Conservation (phyloP, 2,888 invertebrate species). For the Noctua janthe region DNA sequence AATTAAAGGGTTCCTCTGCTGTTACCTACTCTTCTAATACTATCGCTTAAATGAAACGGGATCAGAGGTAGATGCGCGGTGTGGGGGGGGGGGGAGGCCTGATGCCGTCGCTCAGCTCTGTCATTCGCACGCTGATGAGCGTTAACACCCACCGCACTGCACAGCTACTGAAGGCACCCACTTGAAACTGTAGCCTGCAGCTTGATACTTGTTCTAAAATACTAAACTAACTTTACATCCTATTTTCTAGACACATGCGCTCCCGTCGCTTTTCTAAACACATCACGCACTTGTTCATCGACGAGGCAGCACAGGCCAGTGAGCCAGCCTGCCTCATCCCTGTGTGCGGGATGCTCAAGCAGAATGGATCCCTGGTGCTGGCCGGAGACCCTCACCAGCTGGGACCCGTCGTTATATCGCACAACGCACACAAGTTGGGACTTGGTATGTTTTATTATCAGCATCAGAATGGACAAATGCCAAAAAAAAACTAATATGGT, state of each 20-base stretch:
- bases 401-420: slow-evolving; percentile 94
- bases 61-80: not conserved
- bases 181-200: not conserved
- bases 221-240: not conserved
- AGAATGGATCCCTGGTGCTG: slow-evolving; percentile 90
- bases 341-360: slow-evolving; percentile 89
- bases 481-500: not conserved
- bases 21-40: not conserved
- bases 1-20: too few species aligned
- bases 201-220: not conserved
- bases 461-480: not conserved
- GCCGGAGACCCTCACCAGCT: slow-evolving; percentile 96
- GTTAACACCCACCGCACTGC: too few species aligned
- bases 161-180: too few species aligned
- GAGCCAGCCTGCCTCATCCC: slow-evolving; percentile 96
- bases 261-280: not conserved
- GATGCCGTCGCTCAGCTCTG: too few species aligned
- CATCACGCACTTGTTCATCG: slow-evolving; percentile 96
- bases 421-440: slow-evolving; percentile 90
- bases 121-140: too few species aligned
- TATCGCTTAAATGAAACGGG: not conserved
- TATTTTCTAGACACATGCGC: slow-evolving; percentile 24
- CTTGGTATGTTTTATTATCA: slow-evolving; percentile 83
- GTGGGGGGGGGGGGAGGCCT: too few species aligned
- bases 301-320: slow-evolving; percentile 97